A percentile compares a stretch with the other conserved stretches of the same genome.
These are phyloP conservation scores for Hoplostethus atlanticus DNA, from an alignment of 2,797 vertebrate genomes.

Conservation along the genomic window DNA sequence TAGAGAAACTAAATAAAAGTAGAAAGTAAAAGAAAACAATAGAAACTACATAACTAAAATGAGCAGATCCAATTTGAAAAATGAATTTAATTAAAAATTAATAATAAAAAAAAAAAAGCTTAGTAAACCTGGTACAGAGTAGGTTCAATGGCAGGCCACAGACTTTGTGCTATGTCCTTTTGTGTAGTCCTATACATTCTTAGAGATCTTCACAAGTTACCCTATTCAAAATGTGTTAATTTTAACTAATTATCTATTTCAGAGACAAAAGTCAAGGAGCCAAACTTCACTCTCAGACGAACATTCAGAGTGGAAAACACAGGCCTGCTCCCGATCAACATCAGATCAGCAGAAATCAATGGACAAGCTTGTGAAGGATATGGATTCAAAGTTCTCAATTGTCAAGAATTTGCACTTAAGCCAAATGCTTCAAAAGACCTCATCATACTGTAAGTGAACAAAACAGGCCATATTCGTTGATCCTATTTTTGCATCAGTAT, in stretches of 20 bases:
- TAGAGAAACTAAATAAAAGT: too few species aligned
- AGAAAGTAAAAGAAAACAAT: too few species aligned
- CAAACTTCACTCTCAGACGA: conserved; percentile 94
- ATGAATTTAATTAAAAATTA: too few species aligned
- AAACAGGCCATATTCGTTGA: not conserved
- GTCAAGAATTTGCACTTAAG: conserved; percentile 95
- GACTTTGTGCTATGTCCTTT: too few species aligned
- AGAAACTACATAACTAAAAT: too few species aligned
- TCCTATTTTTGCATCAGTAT: not conserved
- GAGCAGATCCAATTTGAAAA: too few species aligned
- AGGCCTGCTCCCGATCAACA: conserved; percentile 91
- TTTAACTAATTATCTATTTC: conserved; percentile 17
- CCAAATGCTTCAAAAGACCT: conserved; percentile 97
- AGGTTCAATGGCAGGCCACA: too few species aligned
- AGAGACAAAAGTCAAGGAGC: conserved; percentile 94
- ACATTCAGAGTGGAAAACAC: conserved; percentile 96
- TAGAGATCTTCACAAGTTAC: not conserved
- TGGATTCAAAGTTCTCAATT: conserved; percentile 98
- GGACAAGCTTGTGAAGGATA: conserved; percentile 95
- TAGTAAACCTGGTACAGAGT: too few species aligned
- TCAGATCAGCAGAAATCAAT: conserved; percentile 93
- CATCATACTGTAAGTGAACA: conserved; percentile 92
- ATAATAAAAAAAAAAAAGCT: too few species aligned
- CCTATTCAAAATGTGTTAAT: not conserved
- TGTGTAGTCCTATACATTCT: too few species aligned